Conservation (phyloP, 2,888 invertebrate genomes). For the Caprella mutica region DNA sequence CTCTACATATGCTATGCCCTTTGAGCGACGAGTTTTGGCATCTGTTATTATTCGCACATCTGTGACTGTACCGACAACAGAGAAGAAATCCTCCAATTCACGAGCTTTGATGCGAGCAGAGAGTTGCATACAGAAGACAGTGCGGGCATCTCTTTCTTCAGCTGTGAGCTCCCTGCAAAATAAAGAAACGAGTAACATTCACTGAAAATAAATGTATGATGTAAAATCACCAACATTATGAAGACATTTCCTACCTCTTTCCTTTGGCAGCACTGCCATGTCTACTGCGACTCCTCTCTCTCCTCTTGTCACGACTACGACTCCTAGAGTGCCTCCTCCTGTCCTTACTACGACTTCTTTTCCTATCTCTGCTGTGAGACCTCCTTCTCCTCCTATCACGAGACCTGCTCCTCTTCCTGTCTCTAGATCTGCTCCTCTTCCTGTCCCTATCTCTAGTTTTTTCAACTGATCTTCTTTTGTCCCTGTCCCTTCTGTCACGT, state of each 20-base stretch:
- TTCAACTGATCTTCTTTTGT: background rate
- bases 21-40: conserved; percentile 95
- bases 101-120: conserved; percentile 85
- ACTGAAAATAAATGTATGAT: background rate
- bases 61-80: conserved; percentile 87
- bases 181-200: background rate
- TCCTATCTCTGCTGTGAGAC: conserved; percentile 15
- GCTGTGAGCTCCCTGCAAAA: conserved; percentile 60
- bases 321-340: conserved; percentile 34
- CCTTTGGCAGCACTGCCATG: background rate
- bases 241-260: background rate
- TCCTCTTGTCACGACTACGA: conserved; percentile 33
- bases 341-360: conserved; percentile 19
- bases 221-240: background rate
- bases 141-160: conserved; percentile 95
- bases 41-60: conserved; percentile 98
- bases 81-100: conserved; percentile 97
- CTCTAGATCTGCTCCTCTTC: conserved; percentile 14
- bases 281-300: no score
- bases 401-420: conserved; percentile 6
- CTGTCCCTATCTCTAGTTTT: conserved; percentile 18
- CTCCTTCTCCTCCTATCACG: conserved; percentile 12
- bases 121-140: conserved; percentile 97
- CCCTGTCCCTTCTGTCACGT: conserved; percentile 15
- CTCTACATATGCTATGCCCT: conserved; percentile 99